Conservation (phyloP, 37 sponge, comb jelly and placozoan species). For the Amphimedon queenslandica region DNA sequence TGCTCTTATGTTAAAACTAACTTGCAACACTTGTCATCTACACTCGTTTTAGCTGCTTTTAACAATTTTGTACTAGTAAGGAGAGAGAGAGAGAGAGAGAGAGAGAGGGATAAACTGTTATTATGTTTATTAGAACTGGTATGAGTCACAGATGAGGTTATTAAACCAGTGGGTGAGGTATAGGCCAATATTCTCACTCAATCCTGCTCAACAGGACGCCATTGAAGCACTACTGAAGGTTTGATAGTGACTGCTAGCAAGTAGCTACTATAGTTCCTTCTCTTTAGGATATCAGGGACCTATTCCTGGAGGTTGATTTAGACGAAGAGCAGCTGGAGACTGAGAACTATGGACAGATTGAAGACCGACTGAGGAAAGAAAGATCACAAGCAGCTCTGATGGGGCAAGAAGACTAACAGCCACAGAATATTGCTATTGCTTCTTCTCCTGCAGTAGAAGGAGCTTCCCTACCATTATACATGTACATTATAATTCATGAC, state of each 20-base stretch:
- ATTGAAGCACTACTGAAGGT: slow-evolving; percentile 20
- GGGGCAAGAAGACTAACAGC: too few relatives aligned
- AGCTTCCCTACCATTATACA: too few relatives aligned
- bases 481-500: too few relatives aligned
- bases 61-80: slow-evolving; percentile 37
- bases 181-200: slow-evolving; percentile 44
- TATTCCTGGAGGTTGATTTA: slow-evolving; percentile 5
- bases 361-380: slow-evolving; percentile 29
- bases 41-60: slow-evolving; percentile 8
- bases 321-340: slow-evolving; percentile 5
- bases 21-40: background rate
- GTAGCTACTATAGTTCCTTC: background rate
- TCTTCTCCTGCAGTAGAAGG: too few relatives aligned
- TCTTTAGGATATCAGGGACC: slow-evolving; percentile 6
- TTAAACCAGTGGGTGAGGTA: slow-evolving; percentile 29
- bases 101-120: background rate
- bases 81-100: background rate
- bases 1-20: slow-evolving; percentile 12
- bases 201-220: slow-evolving; percentile 12
- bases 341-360: slow-evolving; percentile 11
- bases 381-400: slow-evolving; percentile 15
- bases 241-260: background rate
- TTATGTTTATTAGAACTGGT: slow-evolving; percentile 38
- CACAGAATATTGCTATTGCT: too few relatives aligned
- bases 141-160: slow-evolving; percentile 33